These are phyloP conservation scores for Rhipidura dahli DNA, from an alignment of 2,113 vertebrate species.

Conservation along the genomic window DNA sequence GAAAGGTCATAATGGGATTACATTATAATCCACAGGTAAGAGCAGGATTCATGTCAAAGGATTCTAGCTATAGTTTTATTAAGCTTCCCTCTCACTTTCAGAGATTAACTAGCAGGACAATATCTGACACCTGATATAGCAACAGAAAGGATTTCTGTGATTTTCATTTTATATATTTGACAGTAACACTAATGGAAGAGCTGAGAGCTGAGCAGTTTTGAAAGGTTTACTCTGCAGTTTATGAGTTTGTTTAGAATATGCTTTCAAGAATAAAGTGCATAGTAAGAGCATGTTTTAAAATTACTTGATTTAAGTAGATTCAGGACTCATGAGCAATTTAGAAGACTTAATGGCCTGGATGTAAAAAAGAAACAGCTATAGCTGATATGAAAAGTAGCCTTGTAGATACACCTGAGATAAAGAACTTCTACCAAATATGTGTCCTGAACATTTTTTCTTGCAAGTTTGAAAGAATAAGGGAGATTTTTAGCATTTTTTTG, in stretches of 20 bases:
- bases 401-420: background rate
- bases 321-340: background rate
- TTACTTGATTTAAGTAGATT: background rate
- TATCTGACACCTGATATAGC: constrained; percentile 29
- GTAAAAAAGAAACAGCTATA: background rate
- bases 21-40: constrained; percentile 50
- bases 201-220: background rate
- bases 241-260: constrained; percentile 7
- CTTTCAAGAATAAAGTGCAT: background rate
- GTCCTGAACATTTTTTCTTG: background rate
- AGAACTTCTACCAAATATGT: background rate
- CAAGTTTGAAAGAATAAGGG: background rate
- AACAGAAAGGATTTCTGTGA: constrained; percentile 27
- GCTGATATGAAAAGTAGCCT: background rate
- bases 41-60: constrained; percentile 45
- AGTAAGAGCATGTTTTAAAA: background rate
- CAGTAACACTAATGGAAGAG: constrained; percentile 36
- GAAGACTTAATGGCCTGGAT: background rate
- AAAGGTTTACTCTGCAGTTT: constrained; percentile 15
- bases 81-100: constrained; percentile 32
- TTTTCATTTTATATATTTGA: constrained; percentile 37
- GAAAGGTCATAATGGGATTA: constrained; percentile 48
- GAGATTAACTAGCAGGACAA: constrained; percentile 28
- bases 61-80: constrained; percentile 27
- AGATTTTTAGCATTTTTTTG: background rate